phyloP scores from a whole-genome alignment of 1,140 invertebrate genomes.

The Camponotus pennsylvanicus region DNA sequence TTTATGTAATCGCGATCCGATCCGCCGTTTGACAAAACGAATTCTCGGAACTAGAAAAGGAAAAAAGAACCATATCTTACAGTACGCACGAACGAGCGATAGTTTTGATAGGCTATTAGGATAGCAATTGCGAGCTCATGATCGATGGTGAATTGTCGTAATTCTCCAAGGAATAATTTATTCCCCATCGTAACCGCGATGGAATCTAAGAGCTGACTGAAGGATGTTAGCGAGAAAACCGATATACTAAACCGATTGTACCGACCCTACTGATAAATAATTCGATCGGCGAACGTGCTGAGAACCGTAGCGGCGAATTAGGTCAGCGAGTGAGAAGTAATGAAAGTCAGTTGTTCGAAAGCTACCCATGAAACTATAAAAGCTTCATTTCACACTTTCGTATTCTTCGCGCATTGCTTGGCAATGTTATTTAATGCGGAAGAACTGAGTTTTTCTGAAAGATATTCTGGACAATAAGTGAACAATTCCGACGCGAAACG shows the following conservation, averaged over 20 bases:
- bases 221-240: constrained; percentile 8
- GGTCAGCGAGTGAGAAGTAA: constrained; percentile 64
- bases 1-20: constrained; percentile 36
- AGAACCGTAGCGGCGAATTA: constrained; percentile 56
- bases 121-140: not conserved
- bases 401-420: constrained; percentile 4
- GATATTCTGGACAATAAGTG: not conserved
- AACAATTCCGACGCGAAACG: not conserved
- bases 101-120: not conserved
- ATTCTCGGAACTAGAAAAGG: not conserved
- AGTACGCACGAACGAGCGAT: not conserved
- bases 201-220: constrained; percentile 8
- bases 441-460: not conserved
- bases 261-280: constrained; percentile 68
- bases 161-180: constrained; percentile 52
- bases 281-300: constrained; percentile 48
- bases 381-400: constrained; percentile 31
- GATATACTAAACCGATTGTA: constrained; percentile 68
- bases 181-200: not conserved
- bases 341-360: constrained; percentile 69
- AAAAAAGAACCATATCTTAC: not conserved
- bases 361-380: constrained; percentile 64
- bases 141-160: constrained; percentile 34
- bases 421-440: not conserved
- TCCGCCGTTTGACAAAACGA: constrained; percentile 1